Conservation (phyloP, 1,140 invertebrate species). For the Aethina tumida region DNA sequence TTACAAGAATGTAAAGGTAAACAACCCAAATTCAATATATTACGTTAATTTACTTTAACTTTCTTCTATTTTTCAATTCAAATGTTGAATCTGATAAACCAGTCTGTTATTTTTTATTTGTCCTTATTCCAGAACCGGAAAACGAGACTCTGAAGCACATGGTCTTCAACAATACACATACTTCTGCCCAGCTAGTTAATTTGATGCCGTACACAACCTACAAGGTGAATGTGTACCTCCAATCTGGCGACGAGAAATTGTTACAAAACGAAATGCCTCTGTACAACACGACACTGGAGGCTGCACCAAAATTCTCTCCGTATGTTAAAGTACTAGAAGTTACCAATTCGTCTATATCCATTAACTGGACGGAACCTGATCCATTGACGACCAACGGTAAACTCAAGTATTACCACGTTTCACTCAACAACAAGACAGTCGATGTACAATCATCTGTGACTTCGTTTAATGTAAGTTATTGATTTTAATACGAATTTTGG, state of each 20-base stretch:
- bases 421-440: slow-evolving; percentile 32
- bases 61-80: too few relatives aligned
- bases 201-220: slow-evolving; percentile 73
- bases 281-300: slow-evolving; percentile 64
- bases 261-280: too few relatives aligned
- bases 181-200: slow-evolving; percentile 28
- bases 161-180: slow-evolving; percentile 36
- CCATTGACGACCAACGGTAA: slow-evolving; percentile 64
- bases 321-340: slow-evolving; percentile 49
- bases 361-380: slow-evolving; percentile 59
- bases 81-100: slow-evolving; percentile 2
- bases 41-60: too few relatives aligned
- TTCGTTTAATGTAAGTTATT: slow-evolving; percentile 22
- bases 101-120: neutral
- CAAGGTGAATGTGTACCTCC: slow-evolving; percentile 59
- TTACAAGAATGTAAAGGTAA: slow-evolving; percentile 39
- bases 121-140: slow-evolving; percentile 19
- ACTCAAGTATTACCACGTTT: slow-evolving; percentile 59
- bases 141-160: slow-evolving; percentile 41
- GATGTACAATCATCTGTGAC: slow-evolving; percentile 11
- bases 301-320: slow-evolving; percentile 43
- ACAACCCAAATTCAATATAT: too few relatives aligned
- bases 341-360: slow-evolving; percentile 51
- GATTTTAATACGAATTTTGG: neutral
- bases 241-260: too few relatives aligned